Conservation (phyloP, 1,140 invertebrate genomes). For the Drosophila seguyi region DNA sequence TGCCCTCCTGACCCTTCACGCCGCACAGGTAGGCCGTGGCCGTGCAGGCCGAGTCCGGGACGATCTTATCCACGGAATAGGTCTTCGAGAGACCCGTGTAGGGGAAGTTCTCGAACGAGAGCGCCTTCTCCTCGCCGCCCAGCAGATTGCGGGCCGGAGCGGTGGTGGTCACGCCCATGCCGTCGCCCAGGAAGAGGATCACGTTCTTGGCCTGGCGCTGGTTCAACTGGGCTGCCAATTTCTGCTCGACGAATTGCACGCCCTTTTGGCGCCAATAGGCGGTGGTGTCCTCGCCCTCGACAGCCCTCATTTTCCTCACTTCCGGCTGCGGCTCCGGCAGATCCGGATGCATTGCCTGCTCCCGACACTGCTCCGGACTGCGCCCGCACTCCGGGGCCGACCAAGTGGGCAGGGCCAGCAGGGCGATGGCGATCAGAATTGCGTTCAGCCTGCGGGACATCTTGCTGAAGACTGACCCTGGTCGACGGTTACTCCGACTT, state of each 20-base stretch:
- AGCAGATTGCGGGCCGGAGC: conserved; percentile 89
- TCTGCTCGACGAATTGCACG: conserved; percentile 54
- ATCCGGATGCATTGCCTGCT: conserved; percentile 72
- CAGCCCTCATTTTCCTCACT: not conserved
- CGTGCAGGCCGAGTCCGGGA: conserved; percentile 92
- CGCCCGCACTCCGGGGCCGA: conserved; percentile 62
- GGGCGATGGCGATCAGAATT: conserved; percentile 31
- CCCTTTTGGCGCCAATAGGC: conserved; percentile 79
- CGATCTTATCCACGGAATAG: conserved; percentile 92
- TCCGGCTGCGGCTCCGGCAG: conserved; percentile 28
- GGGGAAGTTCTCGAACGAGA: conserved; percentile 92
- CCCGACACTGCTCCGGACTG: conserved; percentile 55
- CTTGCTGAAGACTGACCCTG: conserved; percentile 53
- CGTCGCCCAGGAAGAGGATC: conserved; percentile 92
- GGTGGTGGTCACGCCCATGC: conserved; percentile 92
- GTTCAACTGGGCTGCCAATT: conserved; percentile 74
- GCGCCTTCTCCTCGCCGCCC: conserved; percentile 88
- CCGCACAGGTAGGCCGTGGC: conserved; percentile 92
- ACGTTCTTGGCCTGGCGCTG: conserved; percentile 89
- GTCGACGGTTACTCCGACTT: conserved; percentile 3
- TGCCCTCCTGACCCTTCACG: conserved; percentile 92
- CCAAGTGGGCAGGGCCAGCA: conserved; percentile 30
- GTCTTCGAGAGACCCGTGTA: conserved; percentile 92
- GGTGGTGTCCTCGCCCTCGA: conserved; percentile 68
- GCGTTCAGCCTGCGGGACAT: conserved; percentile 58